These are phyloP conservation scores for Zaprionus africanus DNA, from an alignment of 1,140 invertebrate species.

Conservation along the genomic window DNA sequence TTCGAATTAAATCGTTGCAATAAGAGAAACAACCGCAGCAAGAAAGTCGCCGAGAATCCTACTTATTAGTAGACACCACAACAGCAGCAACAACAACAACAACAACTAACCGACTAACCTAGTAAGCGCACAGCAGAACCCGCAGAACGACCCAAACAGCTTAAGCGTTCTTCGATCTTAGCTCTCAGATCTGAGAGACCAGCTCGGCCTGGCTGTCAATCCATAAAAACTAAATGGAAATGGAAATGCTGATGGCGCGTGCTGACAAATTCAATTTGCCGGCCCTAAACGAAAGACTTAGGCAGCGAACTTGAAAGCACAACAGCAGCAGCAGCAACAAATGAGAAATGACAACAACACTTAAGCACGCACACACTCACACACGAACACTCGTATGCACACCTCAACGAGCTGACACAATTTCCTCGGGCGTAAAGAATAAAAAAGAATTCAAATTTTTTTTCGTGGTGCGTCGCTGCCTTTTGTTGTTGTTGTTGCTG, in stretches of 20 bases:
- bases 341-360: conserved; percentile 30
- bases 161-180: conserved; percentile 9
- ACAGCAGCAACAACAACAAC: conserved; percentile 37
- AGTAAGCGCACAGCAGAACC: conserved; percentile 67
- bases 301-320: conserved; percentile 24
- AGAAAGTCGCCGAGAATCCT: conserved; percentile 76
- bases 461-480: conserved; percentile 50
- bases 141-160: conserved; percentile 69
- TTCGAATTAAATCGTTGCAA: conserved; percentile 59
- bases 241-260: conserved; percentile 41
- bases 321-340: conserved; percentile 15
- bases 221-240: conserved; percentile 18
- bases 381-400: conserved; percentile 34
- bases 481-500: conserved; percentile 38
- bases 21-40: conserved; percentile 57
- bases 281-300: conserved; percentile 78
- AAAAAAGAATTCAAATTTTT: conserved; percentile 79
- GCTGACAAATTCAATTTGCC: conserved; percentile 53
- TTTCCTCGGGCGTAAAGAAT: conserved; percentile 80
- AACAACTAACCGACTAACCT: conserved; percentile 81
- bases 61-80: conserved; percentile 42
- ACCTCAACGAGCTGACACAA: conserved; percentile 73
- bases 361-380: conserved; percentile 28
- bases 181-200: conserved; percentile 25
- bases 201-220: conserved; percentile 9